Evolutionary conservation across 1,140 invertebrate genomes (phyloP), one percentile per base, ranked within the genome.

Genomic region (Cyphomyrmex costatus): DNA sequence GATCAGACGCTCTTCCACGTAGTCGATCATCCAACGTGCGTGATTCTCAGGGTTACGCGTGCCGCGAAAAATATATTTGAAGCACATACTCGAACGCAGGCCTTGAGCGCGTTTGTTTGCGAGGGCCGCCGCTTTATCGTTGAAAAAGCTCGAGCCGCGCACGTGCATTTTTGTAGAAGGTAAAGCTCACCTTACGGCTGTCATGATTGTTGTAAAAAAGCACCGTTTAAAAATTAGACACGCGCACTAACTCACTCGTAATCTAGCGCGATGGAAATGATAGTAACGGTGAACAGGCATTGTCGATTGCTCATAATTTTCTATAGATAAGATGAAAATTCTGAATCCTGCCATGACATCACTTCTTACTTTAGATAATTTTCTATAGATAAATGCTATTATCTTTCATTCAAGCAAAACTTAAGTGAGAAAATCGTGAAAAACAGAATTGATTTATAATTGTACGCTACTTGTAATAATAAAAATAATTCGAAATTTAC

Each of bases 21-120:
- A 61, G 68, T 60, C 85, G 76, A 63, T 74, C 86, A 68, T 61
- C 71, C 46, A 14, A 70, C 65, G 73, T 73, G 63, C 82, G 76
- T 65, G 86, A 49, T 78, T 66, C 76, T 90, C 85, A 85, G 86
- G 86, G 77, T 90, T 82, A 82, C 24, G 63, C 78, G 68, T 91
- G 88, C 91, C 77, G 89, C 70, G 89, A 93, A 93, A 94, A 93
- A 91, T 85, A 91, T 85, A 89, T 93, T 93, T 89, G 92, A 91
- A 92, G 92, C 91, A 90, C 92, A n/a, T n/a, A 88, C 92, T 92
- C 88, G 89, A 92, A 91, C 90, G 82, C 71, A 88, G 91, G 87
- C 93, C 92, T 93, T 92, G 89, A 76, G 87, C 91, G 88, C 86
- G 84, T 88, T 83, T 92, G 88, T 92, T 92, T 91, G 90, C 89